A percentile compares a stretch with the other conserved stretches of the same genome.
Conservation (phyloP, 2,888 invertebrate genomes). For the Drosophila meridionalis region DNA sequence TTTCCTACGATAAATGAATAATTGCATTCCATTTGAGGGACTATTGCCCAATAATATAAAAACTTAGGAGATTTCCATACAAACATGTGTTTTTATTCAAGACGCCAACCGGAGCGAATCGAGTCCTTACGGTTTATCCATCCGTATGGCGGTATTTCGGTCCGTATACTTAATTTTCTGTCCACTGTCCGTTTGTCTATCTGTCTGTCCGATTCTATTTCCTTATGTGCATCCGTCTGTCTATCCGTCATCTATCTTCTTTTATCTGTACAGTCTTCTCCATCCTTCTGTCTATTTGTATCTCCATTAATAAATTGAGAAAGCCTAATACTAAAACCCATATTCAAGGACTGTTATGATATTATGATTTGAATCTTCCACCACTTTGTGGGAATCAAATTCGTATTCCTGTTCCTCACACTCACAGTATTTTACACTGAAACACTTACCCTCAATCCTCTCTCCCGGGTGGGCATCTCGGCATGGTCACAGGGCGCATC, state of each 20-base stretch:
- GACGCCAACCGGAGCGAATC: too few species aligned
- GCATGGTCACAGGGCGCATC: constrained; percentile 85
- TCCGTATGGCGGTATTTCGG: neutral
- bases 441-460: constrained; percentile 83
- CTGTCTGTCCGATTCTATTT: neutral
- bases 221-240: too few species aligned
- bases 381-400: neutral
- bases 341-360: neutral
- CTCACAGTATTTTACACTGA: neutral
- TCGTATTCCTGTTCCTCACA: neutral
- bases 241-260: neutral
- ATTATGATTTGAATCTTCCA: neutral
- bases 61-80: too few species aligned
- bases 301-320: neutral
- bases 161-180: neutral
- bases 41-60: too few species aligned
- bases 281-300: neutral
- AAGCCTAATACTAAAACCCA: neutral
- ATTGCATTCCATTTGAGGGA: neutral
- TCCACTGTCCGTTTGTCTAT: neutral
- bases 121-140: too few species aligned
- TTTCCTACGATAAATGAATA: neutral
- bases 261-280: too few species aligned
- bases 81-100: too few species aligned
- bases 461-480: constrained; percentile 84